Evolutionary conservation across 2,797 vertebrate species (phyloP), one percentile per base, ranked within the genome.

Genomic region (Cynodonichthys magdalenae): DNA sequence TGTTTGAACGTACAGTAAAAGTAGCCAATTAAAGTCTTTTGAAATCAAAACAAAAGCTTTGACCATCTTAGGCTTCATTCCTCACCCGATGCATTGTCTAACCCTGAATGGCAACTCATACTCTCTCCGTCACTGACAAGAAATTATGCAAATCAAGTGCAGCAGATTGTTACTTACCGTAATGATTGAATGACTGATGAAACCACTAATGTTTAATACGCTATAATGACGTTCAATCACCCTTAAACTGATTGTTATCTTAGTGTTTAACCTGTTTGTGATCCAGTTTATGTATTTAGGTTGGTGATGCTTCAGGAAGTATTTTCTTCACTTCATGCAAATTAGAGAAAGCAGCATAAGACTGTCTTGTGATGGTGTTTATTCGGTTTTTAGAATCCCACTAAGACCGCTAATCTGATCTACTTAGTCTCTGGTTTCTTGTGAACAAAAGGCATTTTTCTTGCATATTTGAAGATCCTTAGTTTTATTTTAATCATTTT

Each of bases 311-410:
- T 42, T 18, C 27, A 15, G 2, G 18, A 34, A 24, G 24, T 29
- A 55, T 15, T 53, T 15, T 53, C 52, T 46, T 36, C 27, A 15
- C 53, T 63, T 42, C 49, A 36, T 14, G 53, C 49, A 65, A 59
- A 69, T 69, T 31, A 24, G 51, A 46, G 41, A 24, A 29, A 4
- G 39, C 54, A 58, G 56, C 71, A 69, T 59, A 34, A 70, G 71
- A 68, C 48, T 19, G 18, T 79, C 78, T 79, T 75, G 73, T 81
- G 79, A 84, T 81, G 4, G 42, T 71, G 24, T 65, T 19, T 15
- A 19, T 53, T 52, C 59, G 60, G 56, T 65, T 59, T 81, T 79
- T 56, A 60, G 66, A 46, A 34, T 7, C 6, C 24, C 18, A 45
- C 10, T 28, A 31, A 48, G 66, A 84, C 69, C 67, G 49, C 15